These are phyloP conservation scores for Microplitis manilae DNA, from an alignment of 2,888 invertebrate genomes.

Conservation along the genomic window DNA sequence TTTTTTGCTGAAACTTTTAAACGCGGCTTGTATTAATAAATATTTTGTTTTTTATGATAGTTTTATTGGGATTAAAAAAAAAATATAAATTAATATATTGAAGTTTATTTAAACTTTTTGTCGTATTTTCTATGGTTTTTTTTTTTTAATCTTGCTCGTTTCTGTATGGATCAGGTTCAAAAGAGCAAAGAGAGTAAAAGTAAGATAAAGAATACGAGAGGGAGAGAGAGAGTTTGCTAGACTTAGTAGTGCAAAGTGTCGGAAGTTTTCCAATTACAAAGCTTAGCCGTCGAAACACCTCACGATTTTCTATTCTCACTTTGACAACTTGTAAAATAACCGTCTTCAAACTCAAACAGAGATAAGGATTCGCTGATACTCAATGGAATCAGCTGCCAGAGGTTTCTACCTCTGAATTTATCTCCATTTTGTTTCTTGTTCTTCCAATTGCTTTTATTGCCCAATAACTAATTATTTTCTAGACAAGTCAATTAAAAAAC, in stretches of 20 bases:
- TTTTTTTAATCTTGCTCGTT: background rate
- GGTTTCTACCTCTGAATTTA: background rate
- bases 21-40: background rate
- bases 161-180: background rate
- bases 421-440: background rate
- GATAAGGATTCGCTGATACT: background rate
- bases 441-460: too few relatives aligned
- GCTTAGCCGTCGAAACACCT: constrained; percentile 15
- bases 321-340: background rate
- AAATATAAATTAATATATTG: too few relatives aligned
- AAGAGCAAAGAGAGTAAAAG: background rate
- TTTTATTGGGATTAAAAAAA: too few relatives aligned
- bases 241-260: constrained; percentile 32
- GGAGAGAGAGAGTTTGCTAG: constrained; percentile 17
- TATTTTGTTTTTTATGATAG: background rate
- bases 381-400: background rate
- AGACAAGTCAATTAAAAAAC: background rate
- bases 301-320: constrained; percentile 13
- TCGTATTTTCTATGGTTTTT: background rate
- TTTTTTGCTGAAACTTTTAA: background rate
- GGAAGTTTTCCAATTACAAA: constrained; percentile 58
- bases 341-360: constrained; percentile 3
- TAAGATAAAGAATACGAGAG: background rate
- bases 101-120: background rate
- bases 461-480: background rate